Percentiles rank a stretch among this genome's conserved stretches.
These are phyloP conservation scores for Drosophila subsilvestris DNA, from an alignment of 2,888 invertebrate species.

Conservation along the genomic window DNA sequence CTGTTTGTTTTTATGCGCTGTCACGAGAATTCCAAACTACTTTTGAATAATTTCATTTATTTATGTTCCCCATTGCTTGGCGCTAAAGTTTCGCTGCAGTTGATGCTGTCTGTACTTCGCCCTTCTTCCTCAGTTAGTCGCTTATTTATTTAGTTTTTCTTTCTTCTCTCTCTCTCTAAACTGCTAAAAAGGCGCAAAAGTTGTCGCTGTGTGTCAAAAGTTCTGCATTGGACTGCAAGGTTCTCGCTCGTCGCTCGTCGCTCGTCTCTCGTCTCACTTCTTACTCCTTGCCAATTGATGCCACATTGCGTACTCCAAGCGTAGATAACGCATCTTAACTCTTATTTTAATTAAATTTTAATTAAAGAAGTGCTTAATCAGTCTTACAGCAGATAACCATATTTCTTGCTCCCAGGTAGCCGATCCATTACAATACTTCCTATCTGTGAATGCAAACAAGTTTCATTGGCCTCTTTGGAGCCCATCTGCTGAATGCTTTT, in stretches of 20 bases:
- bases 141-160: conserved; percentile 67
- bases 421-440: not conserved
- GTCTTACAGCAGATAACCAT: not conserved
- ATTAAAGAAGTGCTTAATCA: not conserved
- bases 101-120: conserved; percentile 26
- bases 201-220: conserved; percentile 59
- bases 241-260: not conserved
- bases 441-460: not conserved
- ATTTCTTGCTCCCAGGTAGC: too few relatives aligned
- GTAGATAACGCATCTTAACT: conserved; percentile 15
- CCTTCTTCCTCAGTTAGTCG: conserved; percentile 51
- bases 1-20: conserved; percentile 68
- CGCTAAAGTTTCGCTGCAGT: conserved; percentile 58
- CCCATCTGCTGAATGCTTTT: conserved; percentile 52
- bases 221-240: conserved; percentile 32
- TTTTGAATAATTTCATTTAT: conserved; percentile 72
- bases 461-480: not conserved
- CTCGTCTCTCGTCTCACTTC: not conserved
- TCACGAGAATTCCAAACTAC: conserved; percentile 71
- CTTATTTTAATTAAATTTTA: conserved; percentile 59
- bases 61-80: conserved; percentile 60
- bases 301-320: conserved; percentile 8
- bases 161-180: conserved; percentile 32
- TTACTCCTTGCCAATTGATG: conserved; percentile 50
- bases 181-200: conserved; percentile 46